A percentile compares a stretch with the other conserved stretches of the same genome.
phyloP scores from a whole-genome alignment of 2,888 invertebrate genomes.

The Cremastobaeus sp. region DNA sequence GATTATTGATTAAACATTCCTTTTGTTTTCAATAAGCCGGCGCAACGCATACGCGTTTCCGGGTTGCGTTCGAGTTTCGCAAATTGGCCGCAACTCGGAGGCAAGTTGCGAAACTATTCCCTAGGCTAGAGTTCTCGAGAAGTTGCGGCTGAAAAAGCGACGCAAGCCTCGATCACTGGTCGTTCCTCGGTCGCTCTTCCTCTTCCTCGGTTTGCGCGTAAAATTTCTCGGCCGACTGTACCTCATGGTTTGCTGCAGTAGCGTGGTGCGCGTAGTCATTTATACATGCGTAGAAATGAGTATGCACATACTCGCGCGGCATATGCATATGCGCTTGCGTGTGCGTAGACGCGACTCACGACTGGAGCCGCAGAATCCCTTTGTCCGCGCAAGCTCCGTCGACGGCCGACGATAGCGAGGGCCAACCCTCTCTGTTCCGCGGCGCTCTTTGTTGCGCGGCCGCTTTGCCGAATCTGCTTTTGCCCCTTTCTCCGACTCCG shows the following conservation, averaged over 20 bases:
- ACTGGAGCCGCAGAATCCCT: slow-evolving; percentile 77
- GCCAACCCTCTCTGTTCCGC: slow-evolving; percentile 63
- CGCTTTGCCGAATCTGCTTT: slow-evolving; percentile 61
- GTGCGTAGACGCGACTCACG: slow-evolving; percentile 70
- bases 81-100: too few species aligned
- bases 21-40: too few species aligned
- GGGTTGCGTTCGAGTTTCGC: too few species aligned
- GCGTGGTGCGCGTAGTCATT: slow-evolving; percentile 63
- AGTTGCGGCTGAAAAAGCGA: too few species aligned
- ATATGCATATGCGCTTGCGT: slow-evolving; percentile 63
- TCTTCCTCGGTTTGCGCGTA: too few species aligned
- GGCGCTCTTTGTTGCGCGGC: slow-evolving; percentile 38
- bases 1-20: too few species aligned
- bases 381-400: slow-evolving; percentile 77
- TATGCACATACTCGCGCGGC: slow-evolving; percentile 53
- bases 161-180: too few species aligned
- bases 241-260: slow-evolving; percentile 68
- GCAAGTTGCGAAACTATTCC: too few species aligned
- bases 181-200: background rate
- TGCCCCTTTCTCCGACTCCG: slow-evolving; percentile 61
- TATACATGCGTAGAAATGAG: slow-evolving; percentile 60
- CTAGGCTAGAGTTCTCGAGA: too few species aligned
- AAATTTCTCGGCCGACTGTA: slow-evolving; percentile 68
- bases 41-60: too few species aligned
- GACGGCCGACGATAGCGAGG: slow-evolving; percentile 61